Evolutionary conservation across 1,140 invertebrate species (phyloP), one percentile per base, ranked within the genome.

Genomic region (Reticulitermes speratus): DNA sequence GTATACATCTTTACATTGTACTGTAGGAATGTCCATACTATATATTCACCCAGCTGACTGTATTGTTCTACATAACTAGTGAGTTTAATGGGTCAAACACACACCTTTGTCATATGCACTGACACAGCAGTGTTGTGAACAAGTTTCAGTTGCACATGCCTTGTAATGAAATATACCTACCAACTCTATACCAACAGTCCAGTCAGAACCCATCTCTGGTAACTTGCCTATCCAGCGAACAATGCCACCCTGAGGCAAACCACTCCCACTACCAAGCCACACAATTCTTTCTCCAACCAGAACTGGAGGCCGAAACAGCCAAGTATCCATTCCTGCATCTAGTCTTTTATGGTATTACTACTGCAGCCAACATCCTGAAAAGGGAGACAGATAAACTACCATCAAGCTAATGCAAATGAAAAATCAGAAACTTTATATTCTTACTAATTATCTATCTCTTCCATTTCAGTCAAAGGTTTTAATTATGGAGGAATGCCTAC

Each of bases 111-210:
- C 38, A 38, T 38, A 38, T 38, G 38, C 38, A 38, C 48, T 48
- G 48, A 11, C 48, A 12, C 48, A 48, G 16, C 48, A 48, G 16
- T 48, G 7, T 38, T 38, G 38, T 6, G 48, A 48, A 48, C 16
- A 16, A 48, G 16, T 48, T 48, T 12, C 16, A 48, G 16, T 11
- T 48, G 48, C 16, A 48, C 9, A 9, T 38, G 38, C 38, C 38
- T 38, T 38, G 38, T 38, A 38, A 59, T 59, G 21, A 59, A 59
- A 11, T 30, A 75, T 12, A 92, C 93, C 90, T 90, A 94, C 93
- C 90, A 94, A 93, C 90, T 94, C 93, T 2, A 94, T 90, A 12
- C 94, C 94, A 87, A 93, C 91, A 87, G 92, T 92, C 88, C 91
- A 91, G 81, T 92, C 92, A 14, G 88, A 83, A 44, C 91, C 90